Percentiles rank a stretch among this genome's conserved stretches.
These are phyloP conservation scores for Tiaroga cobitis DNA, from an alignment of 2,797 vertebrate genomes.

Conservation along the genomic window DNA sequence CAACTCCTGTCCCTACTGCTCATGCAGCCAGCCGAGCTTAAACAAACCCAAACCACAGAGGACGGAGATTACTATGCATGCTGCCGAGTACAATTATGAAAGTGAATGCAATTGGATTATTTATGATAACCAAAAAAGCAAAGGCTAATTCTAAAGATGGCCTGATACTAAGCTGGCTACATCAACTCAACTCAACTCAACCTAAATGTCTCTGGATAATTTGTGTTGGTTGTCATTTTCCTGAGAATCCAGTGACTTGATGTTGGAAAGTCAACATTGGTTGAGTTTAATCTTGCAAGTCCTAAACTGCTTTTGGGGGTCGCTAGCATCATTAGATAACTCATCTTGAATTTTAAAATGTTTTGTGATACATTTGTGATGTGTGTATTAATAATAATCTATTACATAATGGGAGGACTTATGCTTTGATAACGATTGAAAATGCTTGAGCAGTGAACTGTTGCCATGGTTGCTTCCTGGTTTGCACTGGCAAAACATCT, in stretches of 20 bases:
- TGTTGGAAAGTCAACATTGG: neutral
- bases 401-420: neutral
- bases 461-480: neutral
- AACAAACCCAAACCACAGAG: constrained; percentile 22
- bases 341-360: neutral
- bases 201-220: neutral
- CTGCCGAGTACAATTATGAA: constrained; percentile 22
- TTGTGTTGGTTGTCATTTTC: neutral
- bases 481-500: neutral
- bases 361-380: neutral
- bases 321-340: neutral
- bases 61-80: constrained; percentile 24
- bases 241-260: neutral
- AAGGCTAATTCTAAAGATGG: neutral
- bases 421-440: neutral
- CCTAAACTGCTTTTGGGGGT: neutral
- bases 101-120: constrained; percentile 20
- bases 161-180: neutral
- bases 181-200: neutral
- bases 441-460: neutral
- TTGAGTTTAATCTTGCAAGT: neutral
- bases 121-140: constrained; percentile 3
- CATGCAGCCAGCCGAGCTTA: constrained; percentile 30
- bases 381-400: neutral
- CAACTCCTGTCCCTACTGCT: constrained; percentile 32